phyloP scores from a whole-genome alignment of 2,888 invertebrate genomes.

The Lissocephala sabroskyi region DNA sequence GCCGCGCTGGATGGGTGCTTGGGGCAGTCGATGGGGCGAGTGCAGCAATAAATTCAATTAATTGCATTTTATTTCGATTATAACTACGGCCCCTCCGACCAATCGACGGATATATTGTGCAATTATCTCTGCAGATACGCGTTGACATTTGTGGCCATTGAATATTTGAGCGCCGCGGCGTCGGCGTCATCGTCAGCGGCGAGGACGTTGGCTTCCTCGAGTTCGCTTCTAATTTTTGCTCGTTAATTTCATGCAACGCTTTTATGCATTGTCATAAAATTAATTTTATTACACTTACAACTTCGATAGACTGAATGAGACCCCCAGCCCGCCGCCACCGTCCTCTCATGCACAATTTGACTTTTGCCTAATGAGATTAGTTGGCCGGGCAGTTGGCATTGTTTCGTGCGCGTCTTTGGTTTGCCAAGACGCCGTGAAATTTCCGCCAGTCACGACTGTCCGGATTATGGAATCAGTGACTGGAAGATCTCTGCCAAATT shows the following conservation, averaged over 20 bases:
- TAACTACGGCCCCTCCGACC: not conserved
- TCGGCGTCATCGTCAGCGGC: not conserved
- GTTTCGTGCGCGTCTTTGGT: conserved; percentile 17
- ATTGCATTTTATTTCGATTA: conserved; percentile 64
- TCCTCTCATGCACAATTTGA: conserved; percentile 8
- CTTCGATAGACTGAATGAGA: not conserved
- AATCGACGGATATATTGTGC: not conserved
- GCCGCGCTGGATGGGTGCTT: conserved; percentile 18
- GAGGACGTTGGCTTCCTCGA: not conserved
- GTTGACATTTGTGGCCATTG: conserved; percentile 39
- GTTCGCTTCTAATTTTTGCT: conserved; percentile 50
- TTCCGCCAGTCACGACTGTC: conserved; percentile 24
- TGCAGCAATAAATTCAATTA: conserved; percentile 63
- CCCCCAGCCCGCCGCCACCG: conserved; percentile 1
- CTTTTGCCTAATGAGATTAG: conserved; percentile 60
- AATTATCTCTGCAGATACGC: conserved; percentile 2
- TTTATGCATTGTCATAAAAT: conserved; percentile 65
- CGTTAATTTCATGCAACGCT: conserved; percentile 62
- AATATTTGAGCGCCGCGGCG: conserved; percentile 35
- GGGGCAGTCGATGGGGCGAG: conserved; percentile 23
- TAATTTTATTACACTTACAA: conserved; percentile 43
- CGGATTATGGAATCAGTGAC: no score
- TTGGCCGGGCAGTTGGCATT: conserved; percentile 42
- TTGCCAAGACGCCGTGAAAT: conserved; percentile 17
- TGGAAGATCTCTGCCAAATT: no score